phyloP scores from a whole-genome alignment of 1,140 invertebrate genomes.

The Diuraphis noxia region DNA sequence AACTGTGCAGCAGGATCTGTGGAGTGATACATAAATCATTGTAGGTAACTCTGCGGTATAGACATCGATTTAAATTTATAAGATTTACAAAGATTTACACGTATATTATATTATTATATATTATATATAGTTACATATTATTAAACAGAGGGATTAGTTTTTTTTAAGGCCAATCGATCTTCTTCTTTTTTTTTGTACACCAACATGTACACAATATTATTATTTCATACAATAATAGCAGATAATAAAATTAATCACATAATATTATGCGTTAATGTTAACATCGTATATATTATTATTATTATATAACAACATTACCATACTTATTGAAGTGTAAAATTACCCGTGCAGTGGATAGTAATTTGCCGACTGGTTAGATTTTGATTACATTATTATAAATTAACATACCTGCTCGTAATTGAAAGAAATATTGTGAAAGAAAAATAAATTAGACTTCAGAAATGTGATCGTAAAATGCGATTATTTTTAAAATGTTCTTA shows the following conservation, averaged over 20 bases:
- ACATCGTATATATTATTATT: too few relatives aligned
- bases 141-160: not conserved
- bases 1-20: not conserved
- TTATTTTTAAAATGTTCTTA: not conserved
- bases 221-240: not conserved
- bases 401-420: not conserved
- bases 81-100: not conserved
- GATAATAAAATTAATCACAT: too few relatives aligned
- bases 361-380: not conserved
- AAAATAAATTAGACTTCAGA: not conserved
- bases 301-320: not conserved
- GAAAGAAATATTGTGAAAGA: not conserved
- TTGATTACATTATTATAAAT: not conserved
- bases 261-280: too few relatives aligned
- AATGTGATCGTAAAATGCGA: not conserved
- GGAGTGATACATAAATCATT: not conserved
- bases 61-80: not conserved
- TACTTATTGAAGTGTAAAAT: not conserved
- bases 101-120: too few relatives aligned
- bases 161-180: not conserved
- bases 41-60: not conserved
- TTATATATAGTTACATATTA: too few relatives aligned
- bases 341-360: not conserved
- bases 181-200: too few relatives aligned
- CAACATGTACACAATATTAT: not conserved